Percentiles rank a stretch among this genome's conserved stretches.
phyloP scores from a whole-genome alignment of 1,140 invertebrate species.

The Bombus ignitus region DNA sequence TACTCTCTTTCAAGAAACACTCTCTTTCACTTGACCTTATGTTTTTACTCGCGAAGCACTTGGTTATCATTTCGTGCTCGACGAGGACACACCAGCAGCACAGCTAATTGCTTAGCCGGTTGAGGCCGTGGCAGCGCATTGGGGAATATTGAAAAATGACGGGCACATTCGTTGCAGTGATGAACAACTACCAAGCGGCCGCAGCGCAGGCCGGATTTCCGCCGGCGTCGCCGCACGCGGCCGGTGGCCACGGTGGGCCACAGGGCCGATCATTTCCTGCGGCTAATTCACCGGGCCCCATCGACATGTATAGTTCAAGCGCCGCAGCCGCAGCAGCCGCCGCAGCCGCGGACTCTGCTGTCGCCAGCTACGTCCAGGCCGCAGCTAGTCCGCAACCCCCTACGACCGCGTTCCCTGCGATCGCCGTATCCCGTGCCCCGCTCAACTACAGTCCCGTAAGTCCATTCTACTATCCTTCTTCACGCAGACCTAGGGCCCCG shows the following conservation, averaged over 20 bases:
- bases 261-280: conserved; percentile 91
- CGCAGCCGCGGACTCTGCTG: conserved; percentile 82
- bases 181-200: conserved; percentile 96
- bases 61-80: background rate
- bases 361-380: conserved; percentile 94
- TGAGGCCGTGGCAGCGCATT: background rate
- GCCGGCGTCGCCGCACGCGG: conserved; percentile 86
- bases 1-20: background rate
- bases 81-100: background rate
- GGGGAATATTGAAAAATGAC: conserved; percentile 49
- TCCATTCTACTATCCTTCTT: conserved; percentile 68
- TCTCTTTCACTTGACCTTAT: background rate
- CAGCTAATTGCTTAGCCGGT: conserved; percentile 1
- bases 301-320: conserved; percentile 94
- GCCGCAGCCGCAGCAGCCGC: conserved; percentile 87
- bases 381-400: conserved; percentile 94
- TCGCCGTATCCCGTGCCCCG: conserved; percentile 93
- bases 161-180: conserved; percentile 87
- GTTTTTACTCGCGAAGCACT: background rate
- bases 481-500: background rate
- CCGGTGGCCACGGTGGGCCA: conserved; percentile 84
- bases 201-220: conserved; percentile 89
- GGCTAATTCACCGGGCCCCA: conserved; percentile 93
- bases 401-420: conserved; percentile 91
- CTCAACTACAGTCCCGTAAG: conserved; percentile 95